Evolutionary conservation across 2,888 invertebrate species (phyloP).

Genomic region (Mycalesis mineus): DNA sequence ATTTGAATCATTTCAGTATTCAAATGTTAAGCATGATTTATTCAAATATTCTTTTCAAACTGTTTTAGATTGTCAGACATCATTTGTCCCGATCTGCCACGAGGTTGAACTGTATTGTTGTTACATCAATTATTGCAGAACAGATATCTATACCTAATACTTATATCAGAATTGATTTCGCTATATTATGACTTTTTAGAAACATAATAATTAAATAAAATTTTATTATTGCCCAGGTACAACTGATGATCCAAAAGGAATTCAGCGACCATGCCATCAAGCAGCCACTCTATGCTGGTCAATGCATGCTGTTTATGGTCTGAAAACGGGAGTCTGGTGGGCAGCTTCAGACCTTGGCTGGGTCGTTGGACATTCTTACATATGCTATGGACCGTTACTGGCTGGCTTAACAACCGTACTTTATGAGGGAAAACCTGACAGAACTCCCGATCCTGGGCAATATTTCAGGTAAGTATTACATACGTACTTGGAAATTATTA

Average conservation of each 20-base stretch:
- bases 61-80: background rate
- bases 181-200: too few relatives aligned
- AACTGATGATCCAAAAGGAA: constrained; percentile 80
- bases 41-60: constrained; percentile 4
- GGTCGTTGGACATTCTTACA: constrained; percentile 97
- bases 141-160: too few relatives aligned
- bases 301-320: constrained; percentile 88
- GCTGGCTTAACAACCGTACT: constrained; percentile 89
- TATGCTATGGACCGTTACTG: constrained; percentile 92
- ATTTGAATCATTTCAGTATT: background rate
- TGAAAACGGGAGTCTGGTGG: constrained; percentile 92
- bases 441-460: constrained; percentile 94
- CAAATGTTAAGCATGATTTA: background rate
- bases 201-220: background rate
- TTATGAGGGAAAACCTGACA: constrained; percentile 96
- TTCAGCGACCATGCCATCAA: constrained; percentile 92
- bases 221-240: constrained; percentile 43
- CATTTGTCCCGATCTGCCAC: background rate
- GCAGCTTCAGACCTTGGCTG: constrained; percentile 93
- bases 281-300: constrained; percentile 91
- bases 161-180: too few relatives aligned
- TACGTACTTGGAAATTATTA: too few relatives aligned
- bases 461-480: constrained; percentile 90
- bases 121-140: too few relatives aligned
- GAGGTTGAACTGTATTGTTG: background rate